These are phyloP conservation scores for Tenthredo notha DNA, from an alignment of 2,888 invertebrate genomes.

Conservation along the genomic window DNA sequence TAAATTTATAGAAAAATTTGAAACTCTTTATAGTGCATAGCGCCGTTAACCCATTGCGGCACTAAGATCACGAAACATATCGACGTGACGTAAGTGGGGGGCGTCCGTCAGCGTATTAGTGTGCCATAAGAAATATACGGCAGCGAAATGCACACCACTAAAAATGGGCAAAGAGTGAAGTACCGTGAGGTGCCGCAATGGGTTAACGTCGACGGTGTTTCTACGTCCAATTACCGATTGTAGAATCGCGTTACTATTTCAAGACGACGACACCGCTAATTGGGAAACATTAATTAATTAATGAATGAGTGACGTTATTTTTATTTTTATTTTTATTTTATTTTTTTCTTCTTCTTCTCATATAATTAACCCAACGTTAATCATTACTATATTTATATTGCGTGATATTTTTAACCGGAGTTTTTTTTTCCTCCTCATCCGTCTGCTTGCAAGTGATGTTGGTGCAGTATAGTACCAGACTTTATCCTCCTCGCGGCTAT, in stretches of 20 bases:
- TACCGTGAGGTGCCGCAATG: no score
- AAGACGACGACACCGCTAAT: constrained; percentile 65
- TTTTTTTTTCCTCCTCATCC: constrained; percentile 1
- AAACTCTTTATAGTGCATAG: not conserved
- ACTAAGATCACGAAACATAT: no score
- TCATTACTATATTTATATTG: constrained; percentile 1
- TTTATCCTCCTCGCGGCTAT: not conserved
- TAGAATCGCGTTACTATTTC: constrained; percentile 58
- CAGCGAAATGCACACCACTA: no score
- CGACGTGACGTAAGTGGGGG: no score
- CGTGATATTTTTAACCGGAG: constrained; percentile 15
- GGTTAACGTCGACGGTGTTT: not conserved
- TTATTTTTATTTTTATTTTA: no score
- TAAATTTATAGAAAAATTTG: not conserved
- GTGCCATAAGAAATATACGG: no score
- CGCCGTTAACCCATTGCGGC: no score
- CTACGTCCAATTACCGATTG: constrained; percentile 65
- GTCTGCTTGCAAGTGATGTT: not conserved
- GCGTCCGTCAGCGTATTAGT: no score
- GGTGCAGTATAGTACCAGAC: not conserved
- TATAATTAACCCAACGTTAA: constrained; percentile 64
- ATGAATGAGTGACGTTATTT: constrained; percentile 67
- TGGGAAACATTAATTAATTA: constrained; percentile 73
- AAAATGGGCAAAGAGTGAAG: no score
- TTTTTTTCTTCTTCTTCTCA: no score